Base-by-base conservation (phyloP, 2,888 invertebrate genomes). In the Thera obeliscata region DNA sequence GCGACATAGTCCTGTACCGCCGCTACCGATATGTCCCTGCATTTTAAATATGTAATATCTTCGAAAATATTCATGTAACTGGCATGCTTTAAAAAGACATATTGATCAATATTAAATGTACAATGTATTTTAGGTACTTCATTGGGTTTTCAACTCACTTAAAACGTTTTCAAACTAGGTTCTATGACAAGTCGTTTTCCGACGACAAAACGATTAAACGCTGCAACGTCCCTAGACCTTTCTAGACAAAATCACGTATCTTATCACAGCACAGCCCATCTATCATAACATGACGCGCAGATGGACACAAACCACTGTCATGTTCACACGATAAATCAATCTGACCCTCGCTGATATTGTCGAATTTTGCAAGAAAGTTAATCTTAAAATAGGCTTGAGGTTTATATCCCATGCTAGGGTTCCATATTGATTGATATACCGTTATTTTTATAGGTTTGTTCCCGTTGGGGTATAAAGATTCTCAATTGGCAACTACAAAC, bases 291-390 rank as follows among this genome's bases (percentile, higher is more conserved):
- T 72, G 66, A 70, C 75, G 71, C 66, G 77, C 79, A 75, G 81
- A 78, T 76, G 77, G 79, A 74, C 78, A 72, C 78, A 73, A 76
- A 70, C 77, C 70, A 74, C 74, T 78, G 81, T 85, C 89, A 88
- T 89, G 91, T 90, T 91, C 91, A 64, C 91, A 90, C 88, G 78
- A 91, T 91, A 90, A 89, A 91, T 91, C 91, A 91, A 67, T 81
- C 72, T 75, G 78, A 76, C 78, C 78, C 73, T 73, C 55, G 12
- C 59, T 22, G 66, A 64, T 65, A 72, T 73, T 73, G 71, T 71
- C 71, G 64, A 71, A 66, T 71, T 68, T 62, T 57, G 66, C 66
- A 61, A 66, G 69, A 67, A 62, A 62, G 60, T 66, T 60, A 54
- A 66, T 69, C 69, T 69, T 60, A 41, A 58, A 68, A 67, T 62